These are phyloP conservation scores for Catocala nupta DNA, from an alignment of 2,888 invertebrate species.

Conservation along the genomic window DNA sequence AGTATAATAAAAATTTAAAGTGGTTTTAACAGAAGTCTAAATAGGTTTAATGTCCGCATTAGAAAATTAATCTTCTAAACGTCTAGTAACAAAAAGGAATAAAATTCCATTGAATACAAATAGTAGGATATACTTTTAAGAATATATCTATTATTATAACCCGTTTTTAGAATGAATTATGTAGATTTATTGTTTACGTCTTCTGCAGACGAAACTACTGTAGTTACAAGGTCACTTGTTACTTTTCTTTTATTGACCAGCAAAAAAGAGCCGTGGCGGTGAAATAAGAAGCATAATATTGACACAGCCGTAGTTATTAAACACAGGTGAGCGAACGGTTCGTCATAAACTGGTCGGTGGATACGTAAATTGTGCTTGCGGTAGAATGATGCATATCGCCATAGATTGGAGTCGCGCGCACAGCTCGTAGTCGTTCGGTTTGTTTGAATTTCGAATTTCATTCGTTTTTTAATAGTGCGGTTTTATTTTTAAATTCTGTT, in stretches of 20 bases:
- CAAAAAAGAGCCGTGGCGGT: constrained; percentile 38
- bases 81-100: too few species aligned
- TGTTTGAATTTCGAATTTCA: constrained; percentile 49
- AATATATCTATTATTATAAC: background rate
- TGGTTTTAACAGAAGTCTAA: too few species aligned
- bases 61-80: too few species aligned
- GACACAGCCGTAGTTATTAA: constrained; percentile 41
- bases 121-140: too few species aligned
- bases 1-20: too few species aligned
- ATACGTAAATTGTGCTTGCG: constrained; percentile 72
- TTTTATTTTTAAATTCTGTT: constrained; percentile 28
- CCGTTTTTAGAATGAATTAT: constrained; percentile 15
- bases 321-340: constrained; percentile 49
- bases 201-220: constrained; percentile 45
- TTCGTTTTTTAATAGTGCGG: constrained; percentile 39
- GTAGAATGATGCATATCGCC: constrained; percentile 68
- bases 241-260: constrained; percentile 49
- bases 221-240: constrained; percentile 45
- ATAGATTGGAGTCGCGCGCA: constrained; percentile 73
- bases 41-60: too few species aligned
- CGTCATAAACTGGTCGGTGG: constrained; percentile 60
- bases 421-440: constrained; percentile 59
- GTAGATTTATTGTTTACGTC: constrained; percentile 40
- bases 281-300: constrained; percentile 38
- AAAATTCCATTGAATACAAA: too few species aligned